Conservation (phyloP, 2,797 vertebrate genomes). For the Sebastes minor region DNA sequence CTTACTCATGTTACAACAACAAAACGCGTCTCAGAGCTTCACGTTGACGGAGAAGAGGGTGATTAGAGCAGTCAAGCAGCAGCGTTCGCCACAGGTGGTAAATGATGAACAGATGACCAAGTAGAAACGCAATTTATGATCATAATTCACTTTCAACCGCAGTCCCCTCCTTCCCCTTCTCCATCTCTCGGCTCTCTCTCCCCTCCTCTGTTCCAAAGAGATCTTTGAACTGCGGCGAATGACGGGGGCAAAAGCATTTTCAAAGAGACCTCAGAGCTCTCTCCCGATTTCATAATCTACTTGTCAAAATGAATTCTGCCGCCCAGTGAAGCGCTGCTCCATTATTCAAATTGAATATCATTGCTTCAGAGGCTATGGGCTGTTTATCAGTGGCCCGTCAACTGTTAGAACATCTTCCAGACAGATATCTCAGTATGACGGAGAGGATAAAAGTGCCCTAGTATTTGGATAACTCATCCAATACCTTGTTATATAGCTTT, state of each 20-base stretch:
- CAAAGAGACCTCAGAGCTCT: slow-evolving; percentile 50
- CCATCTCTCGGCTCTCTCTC: background rate
- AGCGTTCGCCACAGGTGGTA: slow-evolving; percentile 31
- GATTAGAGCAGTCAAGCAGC: slow-evolving; percentile 31
- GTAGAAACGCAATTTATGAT: slow-evolving; percentile 50
- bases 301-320: slow-evolving; percentile 66
- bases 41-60: background rate
- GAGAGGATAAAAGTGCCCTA: slow-evolving; percentile 27
- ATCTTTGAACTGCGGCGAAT: slow-evolving; percentile 44
- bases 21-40: background rate
- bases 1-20: slow-evolving; percentile 4
- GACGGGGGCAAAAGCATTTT: slow-evolving; percentile 45
- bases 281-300: slow-evolving; percentile 57
- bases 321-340: slow-evolving; percentile 52
- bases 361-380: slow-evolving; percentile 58
- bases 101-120: slow-evolving; percentile 53
- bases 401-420: slow-evolving; percentile 52
- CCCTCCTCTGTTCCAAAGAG: slow-evolving; percentile 29
- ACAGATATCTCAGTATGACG: slow-evolving; percentile 36
- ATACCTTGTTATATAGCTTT: background rate
- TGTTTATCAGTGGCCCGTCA: slow-evolving; percentile 68
- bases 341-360: slow-evolving; percentile 76
- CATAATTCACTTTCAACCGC: slow-evolving; percentile 35
- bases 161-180: slow-evolving; percentile 30
- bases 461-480: slow-evolving; percentile 41